Conservation (phyloP, 2,797 vertebrate species). For the Danio albolineatus region DNA sequence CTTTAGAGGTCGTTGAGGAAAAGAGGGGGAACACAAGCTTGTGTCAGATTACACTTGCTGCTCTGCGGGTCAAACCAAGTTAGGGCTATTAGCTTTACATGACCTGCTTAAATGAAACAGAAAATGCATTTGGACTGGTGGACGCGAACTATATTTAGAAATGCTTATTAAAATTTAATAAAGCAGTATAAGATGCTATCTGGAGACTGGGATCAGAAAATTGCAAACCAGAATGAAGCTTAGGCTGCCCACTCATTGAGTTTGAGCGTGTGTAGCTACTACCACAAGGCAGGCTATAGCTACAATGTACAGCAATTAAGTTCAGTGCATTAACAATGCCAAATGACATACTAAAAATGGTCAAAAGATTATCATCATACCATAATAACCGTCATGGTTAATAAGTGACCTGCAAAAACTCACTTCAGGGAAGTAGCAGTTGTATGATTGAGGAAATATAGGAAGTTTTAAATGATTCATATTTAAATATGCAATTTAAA, state of each 20-base stretch:
- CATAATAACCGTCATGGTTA: too few relatives aligned
- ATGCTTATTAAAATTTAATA: background rate
- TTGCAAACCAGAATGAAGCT: background rate
- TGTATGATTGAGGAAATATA: too few relatives aligned
- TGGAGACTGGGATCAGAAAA: slow-evolving; percentile 7
- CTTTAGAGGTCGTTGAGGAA: slow-evolving; percentile 12
- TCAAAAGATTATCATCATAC: too few relatives aligned
- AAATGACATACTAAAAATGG: background rate
- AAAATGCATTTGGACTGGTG: background rate
- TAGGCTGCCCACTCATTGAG: background rate
- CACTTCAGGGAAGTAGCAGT: too few relatives aligned
- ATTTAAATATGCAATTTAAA: too few relatives aligned
- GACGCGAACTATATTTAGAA: background rate
- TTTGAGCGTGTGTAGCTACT: background rate
- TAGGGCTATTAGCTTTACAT: slow-evolving; percentile 1
- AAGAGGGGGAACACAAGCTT: background rate
- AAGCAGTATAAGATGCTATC: background rate
- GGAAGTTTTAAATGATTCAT: too few relatives aligned
- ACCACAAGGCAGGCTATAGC: background rate
- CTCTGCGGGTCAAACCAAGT: background rate
- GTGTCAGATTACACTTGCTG: background rate
- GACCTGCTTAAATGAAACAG: background rate
- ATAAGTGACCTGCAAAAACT: too few relatives aligned
- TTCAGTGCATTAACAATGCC: background rate
- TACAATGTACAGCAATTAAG: background rate